Percentiles rank a stretch among this genome's conserved stretches.
Evolutionary conservation across 2,888 invertebrate species (phyloP).

Genomic region (Melolontha melolontha): DNA sequence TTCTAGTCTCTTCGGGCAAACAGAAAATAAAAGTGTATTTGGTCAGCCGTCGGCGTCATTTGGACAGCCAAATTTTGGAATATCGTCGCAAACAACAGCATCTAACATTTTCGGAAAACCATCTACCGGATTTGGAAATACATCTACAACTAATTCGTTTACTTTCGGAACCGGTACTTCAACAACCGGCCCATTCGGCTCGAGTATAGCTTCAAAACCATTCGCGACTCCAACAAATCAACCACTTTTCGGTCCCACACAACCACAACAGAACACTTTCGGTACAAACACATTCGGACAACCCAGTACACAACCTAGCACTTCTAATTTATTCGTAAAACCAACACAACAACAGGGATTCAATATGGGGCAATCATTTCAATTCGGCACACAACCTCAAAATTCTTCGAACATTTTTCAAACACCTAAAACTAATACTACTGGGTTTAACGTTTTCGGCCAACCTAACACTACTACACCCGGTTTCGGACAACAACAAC

Average conservation of each 20-base stretch:
- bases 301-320: conserved; percentile 55
- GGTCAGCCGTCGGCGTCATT: conserved; percentile 65
- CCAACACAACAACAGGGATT: conserved; percentile 65
- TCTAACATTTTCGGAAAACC: conserved; percentile 77
- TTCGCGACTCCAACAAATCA: conserved; percentile 43
- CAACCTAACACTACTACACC: conserved; percentile 50
- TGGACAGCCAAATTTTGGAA: conserved; percentile 68
- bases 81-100: conserved; percentile 70
- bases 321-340: conserved; percentile 64
- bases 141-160: conserved; percentile 56
- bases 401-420: conserved; percentile 37
- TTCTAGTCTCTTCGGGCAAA: conserved; percentile 70
- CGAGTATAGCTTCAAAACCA: conserved; percentile 47
- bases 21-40: conserved; percentile 71
- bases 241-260: conserved; percentile 52
- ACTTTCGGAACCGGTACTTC: conserved; percentile 64
- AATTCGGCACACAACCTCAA: conserved; percentile 58
- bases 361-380: conserved; percentile 60
- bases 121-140: conserved; percentile 71
- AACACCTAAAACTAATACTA: conserved; percentile 38
- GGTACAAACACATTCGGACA: conserved; percentile 59
- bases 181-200: conserved; percentile 60
- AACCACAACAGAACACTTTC: conserved; percentile 54
- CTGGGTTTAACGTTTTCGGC: conserved; percentile 47
- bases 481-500: conserved; percentile 63